Base-by-base conservation (phyloP, 2,888 invertebrate genomes). In the Sialis lutaria region DNA sequence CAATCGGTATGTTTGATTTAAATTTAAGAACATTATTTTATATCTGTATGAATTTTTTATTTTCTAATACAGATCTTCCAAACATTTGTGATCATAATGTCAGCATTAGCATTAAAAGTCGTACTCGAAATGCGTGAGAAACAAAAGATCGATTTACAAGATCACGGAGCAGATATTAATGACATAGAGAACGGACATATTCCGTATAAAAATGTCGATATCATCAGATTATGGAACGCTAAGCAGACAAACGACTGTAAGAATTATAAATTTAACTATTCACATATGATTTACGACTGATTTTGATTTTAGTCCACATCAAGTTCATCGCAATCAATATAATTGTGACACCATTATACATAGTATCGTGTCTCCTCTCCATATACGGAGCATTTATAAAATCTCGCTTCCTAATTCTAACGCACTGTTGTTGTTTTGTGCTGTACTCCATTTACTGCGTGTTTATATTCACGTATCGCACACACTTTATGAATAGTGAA, bases 371-470 rank as follows among this genome's bases (percentile, higher is more conserved):
- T 30, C 9, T 45, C 10, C 10, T 34, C 32, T 32, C 45, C 10
- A 32, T 45, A 6, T 45, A 45, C 13, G 45, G 45, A 40, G 45
- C 45, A 8, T n/a, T 45, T 31, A 35, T 45, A 9, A 13, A 40
- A 45, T 45, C 22, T 5, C 39, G 37, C n/a, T 10, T 37, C 37
- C 12, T 37, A 37, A 37, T 37, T 37, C 8, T 37, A 30, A 31
- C 40, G 40, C 30, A 39, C 40, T 45, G 35, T 45, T 45, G 9
- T 39, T 22, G 42, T 37, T 37, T 37, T 37, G 37, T 12, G 6
- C 8, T 37, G 6, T 37, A 37, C 12, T n/a, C 37, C 6, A 10
- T 37, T 12, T 37, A 37, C 12, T n/a, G 37, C 6, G 12, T 37
- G 5, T n/a, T n/a, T 10, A 37, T 37, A 2, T n/a, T 37, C 12